These are phyloP conservation scores for Loris lydekkerianus DNA, from an alignment of 2,797 vertebrate genomes.

Conservation along the genomic window DNA sequence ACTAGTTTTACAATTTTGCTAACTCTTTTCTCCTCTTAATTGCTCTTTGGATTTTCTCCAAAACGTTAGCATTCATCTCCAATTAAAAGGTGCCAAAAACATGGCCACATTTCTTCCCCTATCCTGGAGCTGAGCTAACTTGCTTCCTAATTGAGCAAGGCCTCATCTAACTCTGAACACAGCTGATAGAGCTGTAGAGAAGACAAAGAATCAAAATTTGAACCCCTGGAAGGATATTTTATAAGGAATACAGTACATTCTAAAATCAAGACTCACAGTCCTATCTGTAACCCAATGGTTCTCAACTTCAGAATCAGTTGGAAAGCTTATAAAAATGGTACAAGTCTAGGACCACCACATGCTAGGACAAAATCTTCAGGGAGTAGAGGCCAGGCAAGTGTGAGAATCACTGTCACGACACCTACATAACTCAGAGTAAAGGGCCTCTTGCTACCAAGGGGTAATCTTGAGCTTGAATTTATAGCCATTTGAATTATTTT, in stretches of 20 bases:
- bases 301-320: not conserved
- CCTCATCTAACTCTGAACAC: not conserved
- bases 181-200: constrained; percentile 14
- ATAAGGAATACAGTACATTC: not conserved
- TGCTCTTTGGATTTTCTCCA: constrained; percentile 79
- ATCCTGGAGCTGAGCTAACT: constrained; percentile 49
- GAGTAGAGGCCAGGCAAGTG: not conserved
- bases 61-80: constrained; percentile 71
- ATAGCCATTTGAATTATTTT: not conserved
- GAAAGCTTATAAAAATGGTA: not conserved
- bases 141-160: constrained; percentile 26
- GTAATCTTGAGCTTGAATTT: not conserved
- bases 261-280: not conserved
- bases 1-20: constrained; percentile 69
- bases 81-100: constrained; percentile 77
- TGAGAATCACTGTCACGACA: not conserved
- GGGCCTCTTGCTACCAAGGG: not conserved
- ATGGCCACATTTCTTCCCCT: constrained; percentile 56
- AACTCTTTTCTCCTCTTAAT: constrained; percentile 73
- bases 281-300: not conserved
- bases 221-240: not conserved
- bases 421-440: not conserved
- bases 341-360: not conserved
- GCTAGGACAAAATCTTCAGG: constrained; percentile 4
- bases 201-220: constrained; percentile 33